Evolutionary conservation across 2,888 invertebrate genomes (phyloP).

Genomic region (Volucella bombylans): DNA sequence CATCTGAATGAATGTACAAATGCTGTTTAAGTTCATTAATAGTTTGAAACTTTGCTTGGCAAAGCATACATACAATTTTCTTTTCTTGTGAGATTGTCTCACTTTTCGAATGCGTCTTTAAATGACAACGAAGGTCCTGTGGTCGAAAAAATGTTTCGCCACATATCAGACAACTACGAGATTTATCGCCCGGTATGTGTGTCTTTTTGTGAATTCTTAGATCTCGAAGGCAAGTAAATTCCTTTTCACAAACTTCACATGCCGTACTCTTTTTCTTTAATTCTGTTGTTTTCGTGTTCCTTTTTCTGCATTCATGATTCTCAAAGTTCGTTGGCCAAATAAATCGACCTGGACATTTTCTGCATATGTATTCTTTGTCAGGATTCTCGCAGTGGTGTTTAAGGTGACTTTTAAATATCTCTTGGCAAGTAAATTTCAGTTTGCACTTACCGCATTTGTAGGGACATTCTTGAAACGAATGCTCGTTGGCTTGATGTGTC

Average conservation of each 20-base stretch:
- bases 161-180: conserved; percentile 69
- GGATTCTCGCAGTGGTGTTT: conserved; percentile 81
- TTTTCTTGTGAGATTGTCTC: conserved; percentile 24
- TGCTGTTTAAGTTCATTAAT: conserved; percentile 76
- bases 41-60: conserved; percentile 74
- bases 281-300: background rate
- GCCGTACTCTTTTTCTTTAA: conserved; percentile 9
- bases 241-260: conserved; percentile 85
- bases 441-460: conserved; percentile 84
- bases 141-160: conserved; percentile 67
- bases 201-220: conserved; percentile 85
- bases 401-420: conserved; percentile 83
- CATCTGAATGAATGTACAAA: conserved; percentile 76
- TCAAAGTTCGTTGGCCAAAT: conserved; percentile 80
- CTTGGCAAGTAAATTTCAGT: conserved; percentile 83
- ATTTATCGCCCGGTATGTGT: conserved; percentile 82
- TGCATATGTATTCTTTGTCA: conserved; percentile 77
- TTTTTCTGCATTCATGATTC: conserved; percentile 77
- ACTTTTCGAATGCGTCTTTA: conserved; percentile 52
- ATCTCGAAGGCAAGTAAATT: conserved; percentile 85
- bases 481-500: conserved; percentile 78
- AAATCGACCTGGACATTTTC: conserved; percentile 80
- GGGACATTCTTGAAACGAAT: conserved; percentile 82
- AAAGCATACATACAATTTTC: conserved; percentile 77
- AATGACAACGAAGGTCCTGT: conserved; percentile 70